A percentile compares a stretch with the other conserved stretches of the same genome.
These are phyloP conservation scores for Eurois occulta DNA, from an alignment of 2,888 invertebrate species.

Conservation along the genomic window DNA sequence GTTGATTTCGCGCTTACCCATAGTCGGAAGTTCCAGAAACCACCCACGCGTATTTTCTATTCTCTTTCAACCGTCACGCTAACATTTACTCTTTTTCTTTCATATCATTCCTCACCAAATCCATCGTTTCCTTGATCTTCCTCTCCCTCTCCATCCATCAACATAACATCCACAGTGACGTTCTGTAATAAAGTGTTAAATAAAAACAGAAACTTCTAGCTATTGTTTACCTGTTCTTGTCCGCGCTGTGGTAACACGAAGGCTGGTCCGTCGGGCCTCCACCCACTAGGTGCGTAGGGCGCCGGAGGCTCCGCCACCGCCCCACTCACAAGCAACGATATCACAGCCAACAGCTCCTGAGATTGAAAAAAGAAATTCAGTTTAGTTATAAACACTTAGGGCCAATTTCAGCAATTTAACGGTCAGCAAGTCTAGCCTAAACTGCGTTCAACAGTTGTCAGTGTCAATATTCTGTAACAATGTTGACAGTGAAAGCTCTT, in stretches of 20 bases:
- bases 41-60: too few relatives aligned
- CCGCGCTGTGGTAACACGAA: conserved; percentile 81
- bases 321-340: conserved; percentile 75
- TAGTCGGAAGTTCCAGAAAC: too few relatives aligned
- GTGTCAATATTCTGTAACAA: neutral
- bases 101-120: too few relatives aligned
- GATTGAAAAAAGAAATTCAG: neutral
- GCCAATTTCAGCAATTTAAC: neutral
- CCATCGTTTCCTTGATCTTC: too few relatives aligned
- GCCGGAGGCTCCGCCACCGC: conserved; percentile 79
- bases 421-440: neutral
- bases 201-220: neutral
- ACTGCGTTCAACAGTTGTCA: neutral
- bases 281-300: conserved; percentile 85
- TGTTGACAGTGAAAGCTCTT: neutral
- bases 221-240: conserved; percentile 61
- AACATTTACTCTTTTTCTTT: too few relatives aligned
- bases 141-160: too few relatives aligned
- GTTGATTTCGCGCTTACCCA: neutral
- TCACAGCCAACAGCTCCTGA: conserved; percentile 78
- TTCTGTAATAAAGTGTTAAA: neutral
- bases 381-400: neutral
- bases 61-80: too few relatives aligned
- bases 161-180: too few relatives aligned
- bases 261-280: conserved; percentile 84